phyloP scores from a whole-genome alignment of 2,888 invertebrate species.

The Latheticus oryzae region DNA sequence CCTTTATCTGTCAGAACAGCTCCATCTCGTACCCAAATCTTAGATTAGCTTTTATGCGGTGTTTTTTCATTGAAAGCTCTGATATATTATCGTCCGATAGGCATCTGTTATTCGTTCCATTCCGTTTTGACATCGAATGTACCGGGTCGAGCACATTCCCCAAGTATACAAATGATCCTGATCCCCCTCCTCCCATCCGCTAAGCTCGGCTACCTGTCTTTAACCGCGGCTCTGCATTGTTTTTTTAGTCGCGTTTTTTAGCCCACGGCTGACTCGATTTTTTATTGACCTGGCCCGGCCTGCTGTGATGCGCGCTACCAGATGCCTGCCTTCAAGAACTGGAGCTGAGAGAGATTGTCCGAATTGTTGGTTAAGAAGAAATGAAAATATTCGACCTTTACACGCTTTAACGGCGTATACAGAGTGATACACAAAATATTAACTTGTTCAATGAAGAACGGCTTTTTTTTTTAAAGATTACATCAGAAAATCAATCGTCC shows the following conservation, averaged over 20 bases:
- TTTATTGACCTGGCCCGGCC: constrained; percentile 58
- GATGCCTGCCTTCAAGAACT: constrained; percentile 32
- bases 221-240: constrained; percentile 63
- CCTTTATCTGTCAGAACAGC: too few species aligned
- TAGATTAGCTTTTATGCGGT: too few species aligned
- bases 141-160: constrained; percentile 66
- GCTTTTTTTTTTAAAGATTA: neutral
- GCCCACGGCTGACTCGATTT: constrained; percentile 59
- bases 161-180: constrained; percentile 67
- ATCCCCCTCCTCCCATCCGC: constrained; percentile 60
- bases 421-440: neutral
- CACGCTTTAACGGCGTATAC: constrained; percentile 17
- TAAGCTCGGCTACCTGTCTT: constrained; percentile 65
- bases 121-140: constrained; percentile 61
- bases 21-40: too few species aligned
- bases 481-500: constrained; percentile 5
- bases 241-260: constrained; percentile 62
- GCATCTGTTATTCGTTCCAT: constrained; percentile 47
- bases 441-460: neutral
- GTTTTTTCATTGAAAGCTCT: too few species aligned
- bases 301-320: constrained; percentile 37
- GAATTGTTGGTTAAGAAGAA: neutral
- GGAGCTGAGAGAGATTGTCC: constrained; percentile 25
- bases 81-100: constrained; percentile 22
- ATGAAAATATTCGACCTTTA: constrained; percentile 19